phyloP scores from a whole-genome alignment of 2,113 vertebrate species.

The Conger conger region DNA sequence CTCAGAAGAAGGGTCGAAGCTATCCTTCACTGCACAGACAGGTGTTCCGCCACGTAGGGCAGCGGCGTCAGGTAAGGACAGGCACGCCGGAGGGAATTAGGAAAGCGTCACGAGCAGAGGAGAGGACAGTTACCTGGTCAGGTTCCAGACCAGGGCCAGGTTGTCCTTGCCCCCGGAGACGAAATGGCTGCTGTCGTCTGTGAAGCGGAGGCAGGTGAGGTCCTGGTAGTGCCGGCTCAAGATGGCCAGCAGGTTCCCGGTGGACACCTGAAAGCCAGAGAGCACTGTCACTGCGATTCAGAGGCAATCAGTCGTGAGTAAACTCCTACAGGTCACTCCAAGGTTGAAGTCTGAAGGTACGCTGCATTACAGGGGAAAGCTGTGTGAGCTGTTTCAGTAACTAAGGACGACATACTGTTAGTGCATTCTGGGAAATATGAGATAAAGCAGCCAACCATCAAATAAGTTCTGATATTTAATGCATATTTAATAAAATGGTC shows the following conservation, averaged over 20 bases:
- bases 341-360: neutral
- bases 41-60: neutral
- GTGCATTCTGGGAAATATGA: neutral
- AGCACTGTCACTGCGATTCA: neutral
- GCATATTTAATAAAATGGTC: too few species aligned
- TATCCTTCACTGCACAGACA: neutral
- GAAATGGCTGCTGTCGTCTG: slow-evolving; percentile 91
- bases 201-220: slow-evolving; percentile 86
- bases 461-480: too few species aligned
- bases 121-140: slow-evolving; percentile 76
- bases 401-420: neutral
- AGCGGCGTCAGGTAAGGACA: neutral
- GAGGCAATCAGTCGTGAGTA: neutral
- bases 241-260: slow-evolving; percentile 83
- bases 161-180: slow-evolving; percentile 92
- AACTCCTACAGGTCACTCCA: neutral
- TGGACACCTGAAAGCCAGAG: slow-evolving; percentile 73
- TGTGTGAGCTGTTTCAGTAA: neutral
- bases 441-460: too few species aligned
- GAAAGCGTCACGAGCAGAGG: neutral
- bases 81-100: neutral
- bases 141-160: slow-evolving; percentile 85
- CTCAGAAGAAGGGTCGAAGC: neutral
- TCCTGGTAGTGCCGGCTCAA: slow-evolving; percentile 94
- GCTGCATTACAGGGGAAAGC: too few species aligned